Base-by-base conservation (phyloP, 2,797 vertebrate genomes). In the Crossoptilon crossoptilon region DNA sequence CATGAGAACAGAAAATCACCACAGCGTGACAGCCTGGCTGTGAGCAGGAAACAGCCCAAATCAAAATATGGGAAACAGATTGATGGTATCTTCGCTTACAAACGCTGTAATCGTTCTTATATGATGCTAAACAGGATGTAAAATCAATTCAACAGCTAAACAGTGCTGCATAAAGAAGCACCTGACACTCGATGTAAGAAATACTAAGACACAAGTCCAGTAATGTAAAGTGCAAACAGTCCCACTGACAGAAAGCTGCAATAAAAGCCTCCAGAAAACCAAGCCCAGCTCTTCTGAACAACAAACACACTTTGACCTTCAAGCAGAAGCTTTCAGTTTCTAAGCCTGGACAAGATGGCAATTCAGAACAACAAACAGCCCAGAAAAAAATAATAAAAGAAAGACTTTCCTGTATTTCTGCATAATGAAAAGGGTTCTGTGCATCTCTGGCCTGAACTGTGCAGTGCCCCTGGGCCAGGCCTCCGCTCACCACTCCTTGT, bases 381-480 rank as follows among this genome's bases (percentile, higher is more conserved):
- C 33, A 14, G 59, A 41, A 51, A 51, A 51, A 8, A 53, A 29
- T 10, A 29, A 29, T 5, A 14, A 53, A 67, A 18, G 85, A 17
- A n/a, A 62, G 31, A 51, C 67, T 94, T 82, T 96, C 97, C 96
- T 95, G 92, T 83, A 96, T 97, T 60, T 94, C 90, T 48, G 94
- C 94, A 24, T 91, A 94, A 73, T 97, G 96, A 93, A 91, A 94
- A 68, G 95, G 95, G 84, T 98, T 98, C 88, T 97, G 95, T 70
- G 95, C 84, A 81, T 97, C 97, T 64, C 44, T 87, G 39, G 95
- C 97, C 46, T 95, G 93, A 77, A 98, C 67, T 18, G 81, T 78
- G 49, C 95, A 96, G 59, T 69, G 84, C 8, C 97, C 97, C 55
- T 53, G 48, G 51, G 85, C 92, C 35, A 90, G 91, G 73, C 93